Conservation (phyloP, 1,140 invertebrate species). For the Eubasilissa regina region DNA sequence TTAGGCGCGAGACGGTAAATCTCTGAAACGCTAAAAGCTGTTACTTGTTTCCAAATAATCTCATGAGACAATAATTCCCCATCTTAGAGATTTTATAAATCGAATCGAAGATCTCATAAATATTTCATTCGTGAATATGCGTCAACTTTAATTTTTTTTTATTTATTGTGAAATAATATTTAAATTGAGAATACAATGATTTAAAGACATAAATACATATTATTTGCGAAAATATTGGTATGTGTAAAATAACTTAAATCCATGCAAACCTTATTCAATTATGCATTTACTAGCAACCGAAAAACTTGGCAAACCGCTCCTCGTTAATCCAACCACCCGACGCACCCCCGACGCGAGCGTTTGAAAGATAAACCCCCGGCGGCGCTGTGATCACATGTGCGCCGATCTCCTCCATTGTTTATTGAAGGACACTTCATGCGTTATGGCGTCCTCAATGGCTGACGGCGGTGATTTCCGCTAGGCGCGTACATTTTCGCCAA, state of each 20-base stretch:
- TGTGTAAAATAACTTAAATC: background rate
- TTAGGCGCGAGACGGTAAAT: too few species aligned
- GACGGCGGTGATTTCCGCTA: background rate
- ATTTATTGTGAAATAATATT: too few species aligned
- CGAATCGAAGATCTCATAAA: too few species aligned
- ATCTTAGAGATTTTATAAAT: too few species aligned
- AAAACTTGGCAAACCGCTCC: conserved; percentile 41
- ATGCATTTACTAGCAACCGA: conserved; percentile 3
- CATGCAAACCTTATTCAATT: conserved; percentile 25
- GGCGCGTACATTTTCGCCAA: background rate
- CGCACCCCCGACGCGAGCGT: background rate
- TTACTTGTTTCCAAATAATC: too few species aligned
- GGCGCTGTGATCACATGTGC: conserved; percentile 45
- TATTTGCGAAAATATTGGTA: too few species aligned
- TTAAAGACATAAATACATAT: too few species aligned
- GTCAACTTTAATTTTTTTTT: too few species aligned
- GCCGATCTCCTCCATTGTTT: conserved; percentile 35
- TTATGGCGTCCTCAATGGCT: conserved; percentile 5
- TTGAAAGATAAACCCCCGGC: conserved; percentile 23
- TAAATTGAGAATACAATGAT: too few species aligned
- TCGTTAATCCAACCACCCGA: conserved; percentile 20
- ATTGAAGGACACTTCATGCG: conserved; percentile 48
- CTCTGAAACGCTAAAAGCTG: too few species aligned
- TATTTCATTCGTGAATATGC: too few species aligned
- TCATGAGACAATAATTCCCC: too few species aligned